A percentile compares a stretch with the other conserved stretches of the same genome.
Conservation (phyloP, 1,140 invertebrate species). For the Eriosoma lanigerum region DNA sequence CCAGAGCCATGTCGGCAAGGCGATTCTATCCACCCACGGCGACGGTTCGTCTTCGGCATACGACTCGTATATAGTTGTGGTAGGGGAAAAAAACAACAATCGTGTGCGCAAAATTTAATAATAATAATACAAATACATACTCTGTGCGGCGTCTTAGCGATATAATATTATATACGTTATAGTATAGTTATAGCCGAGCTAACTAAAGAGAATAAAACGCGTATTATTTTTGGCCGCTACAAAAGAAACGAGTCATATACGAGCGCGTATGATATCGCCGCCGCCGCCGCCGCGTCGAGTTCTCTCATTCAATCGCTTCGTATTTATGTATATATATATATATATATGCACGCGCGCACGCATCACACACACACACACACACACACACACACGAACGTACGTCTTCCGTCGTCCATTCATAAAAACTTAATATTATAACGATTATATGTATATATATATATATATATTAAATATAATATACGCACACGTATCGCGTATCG, state of each 20-base stretch:
- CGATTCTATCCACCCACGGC: constrained; percentile 32
- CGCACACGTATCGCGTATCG: background rate
- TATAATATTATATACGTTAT: no score
- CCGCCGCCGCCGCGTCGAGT: background rate
- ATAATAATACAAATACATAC: no score
- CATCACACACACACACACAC: background rate
- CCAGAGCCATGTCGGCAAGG: background rate
- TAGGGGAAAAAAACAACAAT: constrained; percentile 23
- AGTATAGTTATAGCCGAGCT: no score
- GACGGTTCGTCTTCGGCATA: no score
- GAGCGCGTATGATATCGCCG: background rate
- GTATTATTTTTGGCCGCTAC: constrained; percentile 49
- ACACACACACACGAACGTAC: background rate
- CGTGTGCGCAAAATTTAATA: background rate
- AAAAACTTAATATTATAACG: constrained; percentile 7
- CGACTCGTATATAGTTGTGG: no score
- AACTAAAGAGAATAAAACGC: constrained; percentile 5
- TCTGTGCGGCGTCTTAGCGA: no score
- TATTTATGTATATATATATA: background rate
- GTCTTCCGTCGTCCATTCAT: constrained; percentile 43
- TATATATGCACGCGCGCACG: background rate
- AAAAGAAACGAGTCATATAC: constrained; percentile 31
- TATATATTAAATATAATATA: background rate
- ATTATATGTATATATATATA: background rate
- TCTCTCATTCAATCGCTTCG: background rate